Percentiles rank a stretch among this genome's conserved stretches.
Conservation (phyloP, 1,140 invertebrate genomes). For the Polypedilum pembai region DNA sequence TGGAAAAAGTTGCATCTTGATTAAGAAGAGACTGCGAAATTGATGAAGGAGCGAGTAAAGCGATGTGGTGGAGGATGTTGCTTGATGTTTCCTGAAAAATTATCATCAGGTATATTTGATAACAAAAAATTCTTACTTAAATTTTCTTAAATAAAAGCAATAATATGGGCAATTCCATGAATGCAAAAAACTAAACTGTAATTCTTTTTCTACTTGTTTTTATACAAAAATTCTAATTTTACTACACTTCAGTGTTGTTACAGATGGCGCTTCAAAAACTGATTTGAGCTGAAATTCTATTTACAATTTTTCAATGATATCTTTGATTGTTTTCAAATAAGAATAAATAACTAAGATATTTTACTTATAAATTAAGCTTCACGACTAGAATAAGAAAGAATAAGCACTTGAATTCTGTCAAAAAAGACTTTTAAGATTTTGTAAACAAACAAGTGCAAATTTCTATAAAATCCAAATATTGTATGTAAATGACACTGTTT, state of each 20-base stretch:
- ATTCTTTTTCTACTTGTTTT: background rate
- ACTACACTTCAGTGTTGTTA: too few species aligned
- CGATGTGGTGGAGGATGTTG: conserved; percentile 20
- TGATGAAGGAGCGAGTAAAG: conserved; percentile 9
- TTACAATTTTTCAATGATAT: background rate
- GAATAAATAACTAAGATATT: too few species aligned
- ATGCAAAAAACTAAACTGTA: background rate
- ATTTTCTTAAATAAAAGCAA: background rate
- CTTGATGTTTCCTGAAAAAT: conserved; percentile 18
- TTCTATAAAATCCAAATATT: too few species aligned
- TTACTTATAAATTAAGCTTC: too few species aligned
- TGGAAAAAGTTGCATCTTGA: conserved; percentile 8
- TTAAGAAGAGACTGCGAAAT: background rate
- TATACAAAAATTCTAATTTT: too few species aligned
- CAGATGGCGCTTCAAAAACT: background rate
- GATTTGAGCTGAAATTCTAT: background rate
- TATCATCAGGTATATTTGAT: conserved; percentile 1
- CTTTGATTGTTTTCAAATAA: background rate
- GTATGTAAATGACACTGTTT: too few species aligned
- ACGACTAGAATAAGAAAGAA: too few species aligned
- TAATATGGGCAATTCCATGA: too few species aligned
- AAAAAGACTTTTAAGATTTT: too few species aligned
- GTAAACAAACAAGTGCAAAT: too few species aligned
- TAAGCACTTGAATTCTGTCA: too few species aligned
- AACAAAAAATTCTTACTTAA: background rate